Percentiles rank a stretch among this genome's conserved stretches.
Conservation (phyloP, 2,797 vertebrate genomes). For the Channallabes apus region DNA sequence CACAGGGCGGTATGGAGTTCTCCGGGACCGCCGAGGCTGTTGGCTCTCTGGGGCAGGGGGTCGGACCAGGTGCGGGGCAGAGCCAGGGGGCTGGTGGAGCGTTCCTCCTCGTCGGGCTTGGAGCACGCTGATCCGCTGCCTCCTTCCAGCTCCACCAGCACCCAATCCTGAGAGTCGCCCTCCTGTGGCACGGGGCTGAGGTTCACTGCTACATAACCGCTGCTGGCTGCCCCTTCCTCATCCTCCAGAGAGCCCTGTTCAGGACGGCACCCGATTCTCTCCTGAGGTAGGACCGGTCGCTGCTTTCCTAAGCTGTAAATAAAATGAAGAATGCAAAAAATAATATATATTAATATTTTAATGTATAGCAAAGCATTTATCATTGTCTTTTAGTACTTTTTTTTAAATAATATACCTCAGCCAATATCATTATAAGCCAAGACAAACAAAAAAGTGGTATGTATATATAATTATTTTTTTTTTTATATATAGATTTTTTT, state of each 20-base stretch:
- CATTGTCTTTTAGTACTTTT: not conserved
- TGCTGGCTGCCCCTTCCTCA: constrained; percentile 83
- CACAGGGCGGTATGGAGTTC: constrained; percentile 69
- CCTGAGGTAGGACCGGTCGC: constrained; percentile 69
- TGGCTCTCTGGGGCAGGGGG: constrained; percentile 68
- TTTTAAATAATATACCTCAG: too few relatives aligned
- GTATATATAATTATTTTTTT: too few relatives aligned
- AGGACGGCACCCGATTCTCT: constrained; percentile 78
- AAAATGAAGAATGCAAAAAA: constrained; percentile 29
- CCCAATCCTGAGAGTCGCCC: constrained; percentile 94
- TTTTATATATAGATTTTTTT: too few relatives aligned
- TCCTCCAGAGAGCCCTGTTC: constrained; percentile 80
- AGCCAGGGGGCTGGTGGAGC: constrained; percentile 71
- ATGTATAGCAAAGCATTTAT: not conserved
- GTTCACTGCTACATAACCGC: constrained; percentile 90
- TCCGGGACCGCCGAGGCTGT: constrained; percentile 70
- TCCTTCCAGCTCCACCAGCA: constrained; percentile 91
- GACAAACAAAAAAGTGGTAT: too few relatives aligned
- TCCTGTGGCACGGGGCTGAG: constrained; percentile 89
- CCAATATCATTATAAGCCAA: too few relatives aligned
- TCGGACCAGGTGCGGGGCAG: constrained; percentile 70
- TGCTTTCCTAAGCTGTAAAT: constrained; percentile 72
- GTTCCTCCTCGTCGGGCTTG: constrained; percentile 78
- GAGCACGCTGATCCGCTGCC: constrained; percentile 81
- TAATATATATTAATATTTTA: too few relatives aligned